Evolutionary conservation across 1,140 invertebrate species (phyloP).

Genomic region (Formica exsecta): DNA sequence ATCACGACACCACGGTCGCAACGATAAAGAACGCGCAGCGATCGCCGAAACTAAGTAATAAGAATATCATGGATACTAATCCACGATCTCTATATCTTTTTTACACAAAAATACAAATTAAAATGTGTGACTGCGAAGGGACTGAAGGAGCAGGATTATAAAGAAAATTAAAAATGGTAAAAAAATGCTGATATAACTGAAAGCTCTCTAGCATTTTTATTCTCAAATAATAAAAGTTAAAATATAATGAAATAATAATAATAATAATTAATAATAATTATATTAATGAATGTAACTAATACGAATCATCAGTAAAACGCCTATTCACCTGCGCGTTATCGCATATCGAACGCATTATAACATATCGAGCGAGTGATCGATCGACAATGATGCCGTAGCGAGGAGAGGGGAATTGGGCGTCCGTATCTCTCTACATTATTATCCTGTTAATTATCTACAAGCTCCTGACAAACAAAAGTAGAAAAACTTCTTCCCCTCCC

Average conservation of each 20-base stretch:
- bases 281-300: constrained; percentile 75
- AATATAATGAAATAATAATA: constrained; percentile 84
- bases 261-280: constrained; percentile 82
- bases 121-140: constrained; percentile 17
- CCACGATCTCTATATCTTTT: too few species aligned
- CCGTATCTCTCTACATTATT: constrained; percentile 8
- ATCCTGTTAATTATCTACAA: constrained; percentile 53
- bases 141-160: constrained; percentile 57
- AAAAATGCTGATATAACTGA: constrained; percentile 78
- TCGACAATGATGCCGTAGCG: constrained; percentile 41
- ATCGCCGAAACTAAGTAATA: not conserved
- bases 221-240: constrained; percentile 85
- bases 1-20: not conserved
- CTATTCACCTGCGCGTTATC: constrained; percentile 34
- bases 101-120: constrained; percentile 8
- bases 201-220: constrained; percentile 83
- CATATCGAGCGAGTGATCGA: constrained; percentile 42
- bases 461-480: constrained; percentile 35
- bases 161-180: constrained; percentile 71
- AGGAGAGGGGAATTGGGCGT: constrained; percentile 33
- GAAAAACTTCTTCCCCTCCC: constrained; percentile 18
- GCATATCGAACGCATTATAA: constrained; percentile 2
- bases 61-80: constrained; percentile 12
- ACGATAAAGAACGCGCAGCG: constrained; percentile 13
- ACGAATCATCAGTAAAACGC: constrained; percentile 68